Evolutionary conservation across 2,888 invertebrate species (phyloP).

Genomic region (Scrobipalpa costella): DNA sequence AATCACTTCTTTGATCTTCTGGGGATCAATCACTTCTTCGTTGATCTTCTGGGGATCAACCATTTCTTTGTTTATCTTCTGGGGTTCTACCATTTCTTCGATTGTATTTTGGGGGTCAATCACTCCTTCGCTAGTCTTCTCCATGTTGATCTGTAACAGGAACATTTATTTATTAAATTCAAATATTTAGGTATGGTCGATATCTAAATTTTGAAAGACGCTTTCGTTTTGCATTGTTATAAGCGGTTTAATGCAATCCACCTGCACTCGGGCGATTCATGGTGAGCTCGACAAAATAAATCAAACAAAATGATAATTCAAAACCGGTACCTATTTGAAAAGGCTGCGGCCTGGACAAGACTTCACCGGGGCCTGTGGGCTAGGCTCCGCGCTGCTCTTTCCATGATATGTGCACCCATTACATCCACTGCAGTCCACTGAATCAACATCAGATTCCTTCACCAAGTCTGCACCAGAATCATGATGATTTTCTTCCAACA

Average conservation of each 20-base stretch:
- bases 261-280: constrained; percentile 53
- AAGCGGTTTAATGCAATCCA: constrained; percentile 47
- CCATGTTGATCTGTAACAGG: constrained; percentile 59
- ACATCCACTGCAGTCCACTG: constrained; percentile 34
- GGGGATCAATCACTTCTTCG: background rate
- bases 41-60: background rate
- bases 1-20: no score
- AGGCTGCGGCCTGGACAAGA: constrained; percentile 69
- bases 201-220: background rate
- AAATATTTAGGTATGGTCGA: background rate
- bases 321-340: constrained; percentile 80
- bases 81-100: background rate
- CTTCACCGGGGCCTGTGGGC: constrained; percentile 64
- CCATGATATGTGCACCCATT: constrained; percentile 58
- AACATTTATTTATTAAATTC: background rate
- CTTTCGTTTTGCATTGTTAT: background rate
- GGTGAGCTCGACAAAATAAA: constrained; percentile 55
- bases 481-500: constrained; percentile 54
- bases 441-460: constrained; percentile 45
- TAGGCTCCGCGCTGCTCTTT: constrained; percentile 65
- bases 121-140: constrained; percentile 38
- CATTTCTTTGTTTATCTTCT: background rate
- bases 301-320: constrained; percentile 78
- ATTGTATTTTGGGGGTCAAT: constrained; percentile 34
- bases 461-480: constrained; percentile 51